Evolutionary conservation across 2,113 vertebrate genomes (phyloP).

Genomic region (Zootoca vivipara): DNA sequence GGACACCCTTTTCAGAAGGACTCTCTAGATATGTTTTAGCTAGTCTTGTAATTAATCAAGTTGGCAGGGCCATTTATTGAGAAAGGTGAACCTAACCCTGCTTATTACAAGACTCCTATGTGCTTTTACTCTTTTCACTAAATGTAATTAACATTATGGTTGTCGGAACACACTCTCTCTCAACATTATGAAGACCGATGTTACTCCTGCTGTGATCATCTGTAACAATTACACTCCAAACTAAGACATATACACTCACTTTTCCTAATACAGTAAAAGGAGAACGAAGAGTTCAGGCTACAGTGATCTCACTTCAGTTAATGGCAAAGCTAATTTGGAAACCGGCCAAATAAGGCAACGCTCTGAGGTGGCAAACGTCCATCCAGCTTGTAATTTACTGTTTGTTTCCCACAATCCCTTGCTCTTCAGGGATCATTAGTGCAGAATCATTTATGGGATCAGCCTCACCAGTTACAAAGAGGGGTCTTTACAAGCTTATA

Average conservation of each 20-base stretch:
- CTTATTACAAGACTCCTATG: conserved; percentile 43
- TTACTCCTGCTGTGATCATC: conserved; percentile 38
- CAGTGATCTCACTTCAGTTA: background rate
- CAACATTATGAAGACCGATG: background rate
- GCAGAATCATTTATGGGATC: conserved; percentile 51
- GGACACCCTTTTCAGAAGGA: conserved; percentile 23
- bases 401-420: conserved; percentile 32
- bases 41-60: conserved; percentile 65
- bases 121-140: conserved; percentile 42
- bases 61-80: conserved; percentile 61
- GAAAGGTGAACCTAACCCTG: conserved; percentile 43
- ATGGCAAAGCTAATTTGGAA: background rate
- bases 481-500: conserved; percentile 47
- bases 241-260: background rate
- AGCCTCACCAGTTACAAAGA: conserved; percentile 32
- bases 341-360: conserved; percentile 15
- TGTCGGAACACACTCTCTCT: conserved; percentile 27
- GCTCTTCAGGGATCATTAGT: conserved; percentile 44
- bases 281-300: conserved; percentile 16
- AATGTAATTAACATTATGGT: conserved; percentile 58
- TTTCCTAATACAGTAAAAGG: conserved; percentile 15
- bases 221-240: conserved; percentile 20
- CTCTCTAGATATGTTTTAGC: conserved; percentile 48
- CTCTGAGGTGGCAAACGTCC: conserved; percentile 22
- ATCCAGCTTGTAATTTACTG: conserved; percentile 34